Evolutionary conservation across 2,797 vertebrate genomes (phyloP), one percentile per base, ranked within the genome.

Genomic region (Botia almorhae): DNA sequence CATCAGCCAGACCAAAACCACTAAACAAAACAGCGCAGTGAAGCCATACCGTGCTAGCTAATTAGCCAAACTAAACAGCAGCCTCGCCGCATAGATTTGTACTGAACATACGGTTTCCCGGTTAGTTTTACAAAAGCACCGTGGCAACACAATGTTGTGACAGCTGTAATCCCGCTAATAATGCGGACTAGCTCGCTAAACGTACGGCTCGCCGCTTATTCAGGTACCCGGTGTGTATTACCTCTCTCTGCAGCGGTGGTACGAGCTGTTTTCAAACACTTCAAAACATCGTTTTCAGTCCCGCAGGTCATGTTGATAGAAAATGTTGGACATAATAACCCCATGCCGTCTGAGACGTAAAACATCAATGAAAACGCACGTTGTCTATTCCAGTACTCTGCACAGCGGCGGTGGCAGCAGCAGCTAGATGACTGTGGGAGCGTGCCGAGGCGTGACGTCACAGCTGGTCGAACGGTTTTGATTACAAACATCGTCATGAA

Each of bases 221-320:
- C 19, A 43, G 58, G 33, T 51, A 16, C 77, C 69, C 69, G 77
- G 60, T 79, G 76, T 71, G 17, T 17, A 7, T 78, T 85, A 83
- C 81, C 81, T 83, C 74, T 69, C 60, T 78, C 71, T 60, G 85
- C 81, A 63, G 77, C 78, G 23, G 81, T 48, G 65, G 76, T 53
- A 53, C 61, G 50, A 65, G n/a, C 46, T 36, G 8, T 67, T 70
- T 48, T 55, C 43, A 7, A 69, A 61, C 43, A 68, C 78, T 65
- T 75, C n/a, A 53, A 11, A 46, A 68, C 60, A 56, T 56, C n/a
- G 51, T 33, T 23, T 67, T 64, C 14, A 21, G 17, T 58, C 39
- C 58, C 58, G 65, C 36, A 78, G 1, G 55, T 23, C 74, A 61
- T 69, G 53, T 0, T 12, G 13, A 26, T 53, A 0, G 2, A 12